phyloP scores from a whole-genome alignment of 1,140 invertebrate genomes.

The Drosophila cardini region DNA sequence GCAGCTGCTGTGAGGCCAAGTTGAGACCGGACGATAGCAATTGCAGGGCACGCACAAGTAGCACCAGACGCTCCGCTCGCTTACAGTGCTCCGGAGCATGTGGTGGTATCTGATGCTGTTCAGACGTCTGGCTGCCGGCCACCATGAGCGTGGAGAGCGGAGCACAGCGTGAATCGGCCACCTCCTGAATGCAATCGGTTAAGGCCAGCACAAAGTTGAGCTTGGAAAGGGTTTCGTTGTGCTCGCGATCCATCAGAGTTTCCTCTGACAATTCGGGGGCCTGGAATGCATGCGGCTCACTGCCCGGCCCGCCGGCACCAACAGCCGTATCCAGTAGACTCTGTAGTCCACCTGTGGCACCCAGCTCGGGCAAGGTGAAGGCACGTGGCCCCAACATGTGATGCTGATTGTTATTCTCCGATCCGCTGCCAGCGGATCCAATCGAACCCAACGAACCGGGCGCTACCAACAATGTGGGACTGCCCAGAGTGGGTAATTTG shows the following conservation, averaged over 20 bases:
- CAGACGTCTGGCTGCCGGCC: slow-evolving; percentile 67
- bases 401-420: slow-evolving; percentile 85
- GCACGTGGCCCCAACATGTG: slow-evolving; percentile 89
- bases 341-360: slow-evolving; percentile 88
- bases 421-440: slow-evolving; percentile 83
- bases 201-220: slow-evolving; percentile 96
- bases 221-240: slow-evolving; percentile 97
- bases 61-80: slow-evolving; percentile 95
- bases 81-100: slow-evolving; percentile 86
- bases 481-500: slow-evolving; percentile 87
- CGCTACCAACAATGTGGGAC: slow-evolving; percentile 85
- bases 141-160: slow-evolving; percentile 88
- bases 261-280: slow-evolving; percentile 97
- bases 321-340: slow-evolving; percentile 86
- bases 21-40: slow-evolving; percentile 96
- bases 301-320: slow-evolving; percentile 87
- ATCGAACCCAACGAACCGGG: slow-evolving; percentile 86
- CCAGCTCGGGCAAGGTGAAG: slow-evolving; percentile 91
- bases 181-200: slow-evolving; percentile 95
- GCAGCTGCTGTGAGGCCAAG: slow-evolving; percentile 95
- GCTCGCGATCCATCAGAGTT: slow-evolving; percentile 96
- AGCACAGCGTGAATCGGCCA: slow-evolving; percentile 91
- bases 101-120: slow-evolving; percentile 82
- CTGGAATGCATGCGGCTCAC: slow-evolving; percentile 90
- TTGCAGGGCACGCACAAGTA: slow-evolving; percentile 95